Evolutionary conservation across 2,888 invertebrate genomes (phyloP), one percentile per base, ranked within the genome.

Genomic region (Quadriops clusia): DNA sequence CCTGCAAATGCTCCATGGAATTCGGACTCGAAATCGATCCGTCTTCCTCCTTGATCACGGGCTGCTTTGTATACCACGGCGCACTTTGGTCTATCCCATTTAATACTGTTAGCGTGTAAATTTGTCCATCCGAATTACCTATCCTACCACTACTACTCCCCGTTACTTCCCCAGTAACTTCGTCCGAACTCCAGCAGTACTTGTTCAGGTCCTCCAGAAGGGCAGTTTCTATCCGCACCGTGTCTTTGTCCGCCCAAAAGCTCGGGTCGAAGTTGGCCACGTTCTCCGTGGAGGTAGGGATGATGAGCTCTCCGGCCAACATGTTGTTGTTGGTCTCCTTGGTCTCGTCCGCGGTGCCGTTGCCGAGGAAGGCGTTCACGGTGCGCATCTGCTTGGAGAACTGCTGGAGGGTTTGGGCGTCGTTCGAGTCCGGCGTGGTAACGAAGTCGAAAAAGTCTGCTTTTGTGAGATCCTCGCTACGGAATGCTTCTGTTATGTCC

Each of bases 371-470:
- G 46, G 74, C 72, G 60, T 74, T 74, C 39, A 75, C 73, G 40
- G 70, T 71, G 41, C 74, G 70, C 72, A 75, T 74, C 55, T 74
- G 74, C 56, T 74, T 71, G 52, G 72, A 70, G 56, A 73, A 74
- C 52, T 75, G 75, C 21, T 67, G 60, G 33, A 65, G 59, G 24
- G 60, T 58, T 16, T 67, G 67, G 26, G 74, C 71, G 60, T 77
- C 77, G 52, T 72, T 74, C 51, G 80, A 71, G 49, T 80, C 81
- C 36, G 83, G 81, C 25, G 82, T 79, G 30, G 83, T 82, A 39
- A 85, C 85, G 63, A 85, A 84, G 64, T 86, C 85, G 64, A 86
- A 86, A 68, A 85, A 85, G 65, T 85, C 85, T 45, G 84, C 80
- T 65, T 85, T 84, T 50, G 81, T 76, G 62, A 85, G 69, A 66